These are phyloP conservation scores for Chelonoidis abingdonii DNA, from an alignment of 2,113 vertebrate genomes.

Conservation along the genomic window DNA sequence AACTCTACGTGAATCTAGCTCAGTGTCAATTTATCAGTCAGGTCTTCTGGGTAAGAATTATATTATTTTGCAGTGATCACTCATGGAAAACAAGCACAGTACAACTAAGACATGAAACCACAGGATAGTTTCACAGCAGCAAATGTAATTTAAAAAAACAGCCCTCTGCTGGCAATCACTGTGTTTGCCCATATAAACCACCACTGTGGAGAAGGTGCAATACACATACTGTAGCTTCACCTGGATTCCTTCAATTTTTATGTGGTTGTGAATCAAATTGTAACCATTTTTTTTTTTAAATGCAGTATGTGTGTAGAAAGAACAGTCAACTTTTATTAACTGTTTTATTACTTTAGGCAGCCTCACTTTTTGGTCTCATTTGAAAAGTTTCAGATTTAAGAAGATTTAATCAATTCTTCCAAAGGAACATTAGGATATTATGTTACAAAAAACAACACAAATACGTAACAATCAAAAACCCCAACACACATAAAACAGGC, in stretches of 20 bases:
- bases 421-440: not conserved
- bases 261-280: conserved; percentile 31
- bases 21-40: not conserved
- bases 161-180: too few species aligned
- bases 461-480: not conserved
- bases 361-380: not conserved
- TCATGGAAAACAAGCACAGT: accelerated
- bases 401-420: not conserved
- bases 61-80: not conserved
- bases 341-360: conserved; percentile 8
- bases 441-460: not conserved
- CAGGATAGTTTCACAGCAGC: not conserved
- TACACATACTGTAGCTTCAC: not conserved
- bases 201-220: not conserved
- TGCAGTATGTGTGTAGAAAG: not conserved
- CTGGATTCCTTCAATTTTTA: conserved; percentile 19
- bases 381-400: not conserved
- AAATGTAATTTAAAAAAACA: not conserved
- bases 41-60: not conserved
- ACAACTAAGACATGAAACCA: not conserved
- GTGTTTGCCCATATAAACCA: not conserved
- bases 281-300: conserved; percentile 34
- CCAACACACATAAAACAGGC: not conserved
- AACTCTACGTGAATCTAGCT: not conserved
- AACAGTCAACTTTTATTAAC: not conserved